phyloP scores from a whole-genome alignment of 1,140 invertebrate genomes.

The Alviniconcha marisindica region DNA sequence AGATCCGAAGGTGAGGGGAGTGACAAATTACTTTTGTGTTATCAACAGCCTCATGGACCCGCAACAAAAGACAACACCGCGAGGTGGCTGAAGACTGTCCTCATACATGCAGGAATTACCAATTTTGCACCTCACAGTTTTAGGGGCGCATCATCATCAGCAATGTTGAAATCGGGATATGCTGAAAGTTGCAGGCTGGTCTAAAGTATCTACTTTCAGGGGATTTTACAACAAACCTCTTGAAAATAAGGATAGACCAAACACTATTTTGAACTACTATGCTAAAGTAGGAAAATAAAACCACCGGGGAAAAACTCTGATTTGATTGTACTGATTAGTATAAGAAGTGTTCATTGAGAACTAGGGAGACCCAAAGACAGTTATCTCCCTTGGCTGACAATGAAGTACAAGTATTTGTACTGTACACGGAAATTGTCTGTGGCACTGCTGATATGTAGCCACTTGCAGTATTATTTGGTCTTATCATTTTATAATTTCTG shows the following conservation, averaged over 20 bases:
- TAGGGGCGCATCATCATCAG: not conserved
- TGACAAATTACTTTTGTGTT: constrained; percentile 20
- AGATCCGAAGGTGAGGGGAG: too few relatives aligned
- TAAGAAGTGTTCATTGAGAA: too few relatives aligned
- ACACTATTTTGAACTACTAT: not conserved
- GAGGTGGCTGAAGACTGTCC: not conserved
- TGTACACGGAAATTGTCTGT: too few relatives aligned
- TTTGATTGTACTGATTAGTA: too few relatives aligned
- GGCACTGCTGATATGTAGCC: too few relatives aligned
- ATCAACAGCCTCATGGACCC: not conserved
- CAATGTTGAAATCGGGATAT: not conserved
- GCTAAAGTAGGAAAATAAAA: too few relatives aligned
- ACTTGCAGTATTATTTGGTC: too few relatives aligned
- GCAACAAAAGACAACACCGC: not conserved
- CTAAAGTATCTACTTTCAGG: not conserved
- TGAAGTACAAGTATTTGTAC: too few relatives aligned
- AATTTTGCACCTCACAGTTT: constrained; percentile 17
- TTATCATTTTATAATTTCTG: too few relatives aligned
- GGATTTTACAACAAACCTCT: constrained; percentile 15
- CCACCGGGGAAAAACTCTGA: too few relatives aligned
- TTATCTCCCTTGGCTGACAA: too few relatives aligned
- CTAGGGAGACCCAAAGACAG: too few relatives aligned
- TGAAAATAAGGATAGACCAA: not conserved
- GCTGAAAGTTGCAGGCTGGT: constrained; percentile 6
- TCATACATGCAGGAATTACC: not conserved